A percentile compares a stretch with the other conserved stretches of the same genome.
These are phyloP conservation scores for Thermophis baileyi DNA, from an alignment of 2,113 vertebrate genomes.

Conservation along the genomic window DNA sequence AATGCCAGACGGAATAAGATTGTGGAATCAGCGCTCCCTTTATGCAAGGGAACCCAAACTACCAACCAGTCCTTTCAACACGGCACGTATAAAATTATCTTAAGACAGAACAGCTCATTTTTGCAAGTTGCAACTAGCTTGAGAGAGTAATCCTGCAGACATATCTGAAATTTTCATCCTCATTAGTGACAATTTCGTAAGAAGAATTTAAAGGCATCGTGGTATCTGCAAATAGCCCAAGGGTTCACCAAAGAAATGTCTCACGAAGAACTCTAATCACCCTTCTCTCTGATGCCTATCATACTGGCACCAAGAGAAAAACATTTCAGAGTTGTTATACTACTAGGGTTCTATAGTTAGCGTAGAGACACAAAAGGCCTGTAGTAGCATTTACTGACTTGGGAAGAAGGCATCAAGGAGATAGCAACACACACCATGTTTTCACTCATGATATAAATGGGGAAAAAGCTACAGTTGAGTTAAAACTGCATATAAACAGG, in stretches of 20 bases:
- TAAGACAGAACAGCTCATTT: background rate
- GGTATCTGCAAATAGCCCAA: background rate
- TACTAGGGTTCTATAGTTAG: background rate
- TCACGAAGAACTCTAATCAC: background rate
- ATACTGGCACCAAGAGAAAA: background rate
- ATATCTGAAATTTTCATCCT: background rate
- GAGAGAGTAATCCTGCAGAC: background rate
- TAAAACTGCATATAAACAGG: background rate
- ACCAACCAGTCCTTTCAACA: fast-evolving
- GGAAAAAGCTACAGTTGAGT: background rate
- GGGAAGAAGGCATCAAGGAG: background rate
- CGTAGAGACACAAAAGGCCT: no score
- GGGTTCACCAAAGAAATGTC: background rate
- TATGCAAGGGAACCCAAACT: constrained; percentile 29
- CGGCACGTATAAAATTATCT: background rate
- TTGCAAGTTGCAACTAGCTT: background rate
- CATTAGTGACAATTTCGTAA: background rate
- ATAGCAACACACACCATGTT: background rate
- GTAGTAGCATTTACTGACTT: background rate
- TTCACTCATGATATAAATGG: background rate
- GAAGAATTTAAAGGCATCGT: background rate
- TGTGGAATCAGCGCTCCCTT: constrained; percentile 24
- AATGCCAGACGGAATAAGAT: constrained; percentile 45
- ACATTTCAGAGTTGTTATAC: background rate
- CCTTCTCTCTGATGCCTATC: background rate